Evolutionary conservation across 1,140 invertebrate species (phyloP).

Genomic region (Drosophila erecta): DNA sequence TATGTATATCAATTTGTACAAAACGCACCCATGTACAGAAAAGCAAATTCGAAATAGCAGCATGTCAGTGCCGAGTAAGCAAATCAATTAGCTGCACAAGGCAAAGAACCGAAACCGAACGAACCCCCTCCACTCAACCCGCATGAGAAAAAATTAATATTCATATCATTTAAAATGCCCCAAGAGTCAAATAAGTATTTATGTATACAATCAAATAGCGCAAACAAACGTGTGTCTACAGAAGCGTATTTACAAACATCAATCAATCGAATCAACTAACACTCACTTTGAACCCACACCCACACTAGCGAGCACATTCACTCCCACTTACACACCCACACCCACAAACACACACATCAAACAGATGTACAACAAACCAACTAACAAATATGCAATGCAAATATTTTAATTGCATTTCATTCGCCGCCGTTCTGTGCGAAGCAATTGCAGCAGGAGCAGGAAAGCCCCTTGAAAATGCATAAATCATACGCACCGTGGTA

Average conservation of each 20-base stretch:
- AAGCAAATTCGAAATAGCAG: conserved; percentile 55
- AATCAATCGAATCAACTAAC: conserved; percentile 63
- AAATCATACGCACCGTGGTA: conserved; percentile 71
- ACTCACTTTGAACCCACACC: conserved; percentile 15
- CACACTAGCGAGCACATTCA: conserved; percentile 20
- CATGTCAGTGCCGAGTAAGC: conserved; percentile 45
- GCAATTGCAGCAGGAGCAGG: conserved; percentile 41
- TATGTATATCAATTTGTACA: conserved; percentile 68
- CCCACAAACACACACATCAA: conserved; percentile 12
- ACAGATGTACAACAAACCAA: conserved; percentile 10
- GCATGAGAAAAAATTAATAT: conserved; percentile 43
- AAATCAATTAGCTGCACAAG: conserved; percentile 41
- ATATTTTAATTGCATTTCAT: conserved; percentile 78
- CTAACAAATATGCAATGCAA: conserved; percentile 68
- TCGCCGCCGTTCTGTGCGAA: conserved; percentile 49
- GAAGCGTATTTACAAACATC: conserved; percentile 59
- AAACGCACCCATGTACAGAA: conserved; percentile 63
- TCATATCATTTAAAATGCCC: conserved; percentile 61
- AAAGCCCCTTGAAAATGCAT: conserved; percentile 39
- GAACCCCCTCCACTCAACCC: conserved; percentile 11
- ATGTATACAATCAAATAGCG: conserved; percentile 58
- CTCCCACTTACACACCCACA: conserved; percentile 24
- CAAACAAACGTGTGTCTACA: conserved; percentile 58
- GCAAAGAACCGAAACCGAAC: conserved; percentile 16
- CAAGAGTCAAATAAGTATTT: conserved; percentile 65